Evolutionary conservation across 2,888 invertebrate species (phyloP).

Genomic region (Scrobipalpa costella): DNA sequence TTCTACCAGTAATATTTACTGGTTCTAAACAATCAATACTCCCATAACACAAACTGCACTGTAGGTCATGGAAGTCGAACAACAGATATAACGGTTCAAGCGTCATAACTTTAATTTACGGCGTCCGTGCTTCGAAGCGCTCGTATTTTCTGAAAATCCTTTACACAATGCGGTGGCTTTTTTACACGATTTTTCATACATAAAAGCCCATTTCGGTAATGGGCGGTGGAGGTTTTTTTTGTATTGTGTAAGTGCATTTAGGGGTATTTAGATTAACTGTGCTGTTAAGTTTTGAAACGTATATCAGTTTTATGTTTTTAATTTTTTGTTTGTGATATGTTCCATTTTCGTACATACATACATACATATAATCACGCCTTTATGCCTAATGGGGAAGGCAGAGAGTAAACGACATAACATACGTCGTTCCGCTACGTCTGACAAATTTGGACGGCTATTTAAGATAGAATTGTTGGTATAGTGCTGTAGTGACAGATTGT

Average conservation of each 20-base stretch:
- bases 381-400: too few relatives aligned
- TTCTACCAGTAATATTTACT: background rate
- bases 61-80: constrained; percentile 8
- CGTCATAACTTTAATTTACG: constrained; percentile 1
- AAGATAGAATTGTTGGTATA: too few relatives aligned
- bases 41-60: background rate
- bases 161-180: background rate
- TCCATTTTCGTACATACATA: too few relatives aligned
- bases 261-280: background rate
- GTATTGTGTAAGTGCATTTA: background rate
- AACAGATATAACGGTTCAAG: background rate
- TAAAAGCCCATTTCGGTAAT: background rate
- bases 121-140: background rate
- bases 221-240: too few relatives aligned
- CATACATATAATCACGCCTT: too few relatives aligned
- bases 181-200: constrained; percentile 1
- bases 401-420: too few relatives aligned
- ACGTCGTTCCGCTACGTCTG: too few relatives aligned
- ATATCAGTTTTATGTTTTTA: background rate
- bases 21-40: background rate
- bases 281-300: too few relatives aligned
- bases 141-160: background rate
- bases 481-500: too few relatives aligned
- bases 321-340: too few relatives aligned
- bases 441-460: too few relatives aligned